Base-by-base conservation (phyloP, 2,113 vertebrate species). In the Elanus axillaris region DNA sequence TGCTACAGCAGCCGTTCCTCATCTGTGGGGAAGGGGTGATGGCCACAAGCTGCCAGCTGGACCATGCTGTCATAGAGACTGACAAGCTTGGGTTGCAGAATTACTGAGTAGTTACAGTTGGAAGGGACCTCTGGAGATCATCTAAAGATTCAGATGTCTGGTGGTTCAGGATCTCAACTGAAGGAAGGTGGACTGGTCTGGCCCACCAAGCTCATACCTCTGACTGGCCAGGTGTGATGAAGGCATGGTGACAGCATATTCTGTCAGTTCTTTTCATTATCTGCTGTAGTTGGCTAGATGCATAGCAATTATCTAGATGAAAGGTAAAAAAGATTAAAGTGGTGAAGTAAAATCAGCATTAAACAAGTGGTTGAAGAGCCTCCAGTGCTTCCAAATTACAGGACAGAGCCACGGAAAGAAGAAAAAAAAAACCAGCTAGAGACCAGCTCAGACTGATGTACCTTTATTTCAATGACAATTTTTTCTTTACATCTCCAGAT, bases 311-410 rank as follows among this genome's bases (percentile, higher is more conserved):
- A 53, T 38, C 83, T 95, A 93, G 80, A 84, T 88, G 81, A 73
- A 97, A 96, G 88, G 79, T 92, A 79, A 83, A 58, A 80, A 71
- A 21, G 12, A 32, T 93, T 77, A 48, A 91, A 95, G 76, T 56
- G 42, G 63, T 47, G 45, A 78, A 75, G 66, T 86, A 96, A 97
- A 90, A 97, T 86, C 85, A 93, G 45, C 80, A 84, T 87, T 85
- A 69, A 79, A n/a, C 6, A 64, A 93, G 66, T 63, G 16, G 50
- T 62, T 90, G 82, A 85, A 94, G 38, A 36, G 72, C 84, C 90
- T 90, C 63, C 25, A 60, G 45, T 86, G 9, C n/a, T 92, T 95
- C 83, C 91, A 93, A 82, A 92, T 97, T 94, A 95, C 71, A 79
- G 53, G 66, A 60, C 47, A 53, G 81, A 89, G 64, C 60, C 68